phyloP scores from a whole-genome alignment of 2,888 invertebrate species.

The Julus scanicus region DNA sequence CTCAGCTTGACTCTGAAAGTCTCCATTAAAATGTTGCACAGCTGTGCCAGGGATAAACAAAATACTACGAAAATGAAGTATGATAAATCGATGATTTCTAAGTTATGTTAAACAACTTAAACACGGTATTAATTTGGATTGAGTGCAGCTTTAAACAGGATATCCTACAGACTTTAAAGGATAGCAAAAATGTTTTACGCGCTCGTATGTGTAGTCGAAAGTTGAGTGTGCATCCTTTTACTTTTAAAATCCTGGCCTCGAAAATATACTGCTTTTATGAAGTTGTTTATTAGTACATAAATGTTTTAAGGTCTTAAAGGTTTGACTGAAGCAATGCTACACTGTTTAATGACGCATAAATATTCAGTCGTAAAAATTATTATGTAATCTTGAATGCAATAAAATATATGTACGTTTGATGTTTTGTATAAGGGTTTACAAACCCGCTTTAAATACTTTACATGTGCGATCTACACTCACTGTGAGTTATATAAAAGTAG shows the following conservation, averaged over 20 bases:
- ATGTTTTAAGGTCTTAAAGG: constrained; percentile 26
- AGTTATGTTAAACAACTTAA: background rate
- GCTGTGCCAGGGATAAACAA: too few relatives aligned
- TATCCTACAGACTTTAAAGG: background rate
- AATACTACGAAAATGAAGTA: background rate
- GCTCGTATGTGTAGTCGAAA: background rate
- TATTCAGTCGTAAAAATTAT: background rate
- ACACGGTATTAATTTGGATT: background rate
- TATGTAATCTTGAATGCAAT: constrained; percentile 3
- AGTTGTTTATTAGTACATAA: background rate
- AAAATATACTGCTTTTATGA: constrained; percentile 6
- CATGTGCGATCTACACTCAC: too few relatives aligned
- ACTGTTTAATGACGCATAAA: background rate
- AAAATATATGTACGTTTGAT: background rate
- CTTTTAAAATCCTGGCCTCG: constrained; percentile 1
- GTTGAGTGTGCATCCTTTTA: background rate
- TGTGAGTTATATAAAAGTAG: too few relatives aligned
- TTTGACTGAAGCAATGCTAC: constrained; percentile 31
- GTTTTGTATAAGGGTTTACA: background rate
- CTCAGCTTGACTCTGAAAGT: too few relatives aligned
- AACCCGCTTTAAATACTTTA: too few relatives aligned
- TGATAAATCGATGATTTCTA: background rate
- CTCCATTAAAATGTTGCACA: too few relatives aligned
- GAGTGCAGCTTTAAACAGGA: constrained; percentile 10
- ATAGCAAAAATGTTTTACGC: background rate